phyloP scores from a whole-genome alignment of 2,888 invertebrate genomes.

The Heliconius cydno region DNA sequence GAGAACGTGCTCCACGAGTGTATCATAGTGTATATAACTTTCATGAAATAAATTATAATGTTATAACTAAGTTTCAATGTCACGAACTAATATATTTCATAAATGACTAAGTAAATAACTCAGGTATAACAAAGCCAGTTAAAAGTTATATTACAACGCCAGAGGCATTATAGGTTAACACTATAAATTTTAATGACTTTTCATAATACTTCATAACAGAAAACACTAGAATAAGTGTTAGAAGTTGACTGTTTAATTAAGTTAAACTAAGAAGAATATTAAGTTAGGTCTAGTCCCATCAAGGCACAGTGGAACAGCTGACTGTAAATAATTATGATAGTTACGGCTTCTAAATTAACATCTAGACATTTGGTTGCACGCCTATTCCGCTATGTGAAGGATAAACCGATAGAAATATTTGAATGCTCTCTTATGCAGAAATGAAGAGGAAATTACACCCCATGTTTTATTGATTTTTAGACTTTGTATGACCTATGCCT shows the following conservation, averaged over 20 bases:
- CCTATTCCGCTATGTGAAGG: too few species aligned
- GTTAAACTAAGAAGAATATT: neutral
- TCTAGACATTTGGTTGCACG: too few species aligned
- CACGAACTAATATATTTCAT: neutral
- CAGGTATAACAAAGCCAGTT: neutral
- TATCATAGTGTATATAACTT: neutral
- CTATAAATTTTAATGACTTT: slow-evolving; percentile 9
- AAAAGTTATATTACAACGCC: slow-evolving; percentile 1
- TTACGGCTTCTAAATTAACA: too few species aligned
- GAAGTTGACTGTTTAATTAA: neutral
- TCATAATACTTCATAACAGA: neutral
- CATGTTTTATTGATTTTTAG: too few species aligned
- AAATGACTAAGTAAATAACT: slow-evolving; percentile 10
- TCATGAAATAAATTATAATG: neutral
- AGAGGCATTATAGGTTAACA: neutral
- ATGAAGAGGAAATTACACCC: too few species aligned
- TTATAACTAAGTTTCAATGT: slow-evolving; percentile 4
- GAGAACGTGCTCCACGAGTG: neutral
- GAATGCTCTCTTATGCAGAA: too few species aligned
- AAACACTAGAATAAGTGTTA: neutral
- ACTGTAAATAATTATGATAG: too few species aligned
- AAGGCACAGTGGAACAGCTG: neutral
- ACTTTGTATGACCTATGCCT: too few species aligned
- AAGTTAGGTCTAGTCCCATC: neutral
- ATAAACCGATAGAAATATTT: too few species aligned